These are phyloP conservation scores for Caprella mutica DNA, from an alignment of 2,888 invertebrate genomes.

Conservation along the genomic window DNA sequence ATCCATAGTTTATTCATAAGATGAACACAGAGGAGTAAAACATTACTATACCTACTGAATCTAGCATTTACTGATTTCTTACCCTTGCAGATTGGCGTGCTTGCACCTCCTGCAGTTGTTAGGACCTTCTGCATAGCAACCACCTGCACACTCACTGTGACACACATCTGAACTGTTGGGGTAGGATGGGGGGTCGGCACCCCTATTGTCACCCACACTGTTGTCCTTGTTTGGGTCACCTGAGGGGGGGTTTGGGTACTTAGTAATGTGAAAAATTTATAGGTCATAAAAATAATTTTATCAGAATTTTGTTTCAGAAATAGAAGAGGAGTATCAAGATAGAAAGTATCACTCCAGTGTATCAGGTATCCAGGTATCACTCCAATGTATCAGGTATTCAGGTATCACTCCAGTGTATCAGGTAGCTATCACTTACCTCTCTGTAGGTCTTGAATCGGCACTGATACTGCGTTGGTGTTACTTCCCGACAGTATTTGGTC, in stretches of 20 bases:
- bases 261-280: neutral
- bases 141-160: slow-evolving; percentile 62
- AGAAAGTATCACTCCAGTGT: neutral
- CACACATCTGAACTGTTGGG: slow-evolving; percentile 52
- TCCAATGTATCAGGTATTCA: neutral
- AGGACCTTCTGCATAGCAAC: slow-evolving; percentile 67
- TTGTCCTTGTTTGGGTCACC: neutral
- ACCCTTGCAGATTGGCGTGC: slow-evolving; percentile 68
- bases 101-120: slow-evolving; percentile 40
- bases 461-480: too few species aligned
- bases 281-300: neutral
- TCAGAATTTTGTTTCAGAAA: neutral
- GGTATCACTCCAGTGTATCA: neutral
- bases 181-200: too few species aligned
- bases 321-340: neutral
- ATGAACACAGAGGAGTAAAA: too few species aligned
- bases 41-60: too few species aligned
- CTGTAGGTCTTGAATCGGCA: too few species aligned
- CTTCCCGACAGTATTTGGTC: too few species aligned
- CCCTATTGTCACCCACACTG: too few species aligned
- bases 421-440: too few species aligned
- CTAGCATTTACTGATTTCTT: too few species aligned
- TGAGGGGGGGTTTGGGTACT: neutral
- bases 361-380: neutral
- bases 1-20: too few species aligned